Evolutionary conservation across 2,888 invertebrate genomes (phyloP).

Genomic region (Lumbricus terrestris): DNA sequence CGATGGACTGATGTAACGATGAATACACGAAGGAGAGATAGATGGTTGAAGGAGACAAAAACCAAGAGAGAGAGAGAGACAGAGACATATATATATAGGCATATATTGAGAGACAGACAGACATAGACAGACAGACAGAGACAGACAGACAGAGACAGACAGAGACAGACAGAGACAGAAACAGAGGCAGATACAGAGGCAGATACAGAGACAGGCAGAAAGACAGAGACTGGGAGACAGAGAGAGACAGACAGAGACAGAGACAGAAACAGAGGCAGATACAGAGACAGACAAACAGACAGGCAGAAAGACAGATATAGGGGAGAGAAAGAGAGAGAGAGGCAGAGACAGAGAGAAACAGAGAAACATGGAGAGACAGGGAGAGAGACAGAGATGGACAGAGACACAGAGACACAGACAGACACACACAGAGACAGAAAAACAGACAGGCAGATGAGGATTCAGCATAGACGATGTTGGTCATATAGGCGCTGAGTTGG

Average conservation of each 20-base stretch:
- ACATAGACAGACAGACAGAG: not conserved
- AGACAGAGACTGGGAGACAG: no score
- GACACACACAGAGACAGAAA: not conserved
- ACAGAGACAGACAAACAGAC: not conserved
- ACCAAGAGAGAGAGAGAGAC: not conserved
- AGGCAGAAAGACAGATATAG: not conserved
- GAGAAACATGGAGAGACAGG: no score
- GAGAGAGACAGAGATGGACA: not conserved
- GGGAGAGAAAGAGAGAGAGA: no score
- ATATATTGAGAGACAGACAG: conserved; percentile 15
- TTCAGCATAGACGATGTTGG: not conserved
- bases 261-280: conserved; percentile 4
- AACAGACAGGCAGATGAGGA: not conserved
- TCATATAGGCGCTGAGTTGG: not conserved
- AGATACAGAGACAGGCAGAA: no score
- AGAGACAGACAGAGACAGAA: not conserved
- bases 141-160: not conserved
- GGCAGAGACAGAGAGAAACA: no score
- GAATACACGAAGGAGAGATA: no score
- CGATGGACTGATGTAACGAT: no score
- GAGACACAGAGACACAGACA: not conserved
- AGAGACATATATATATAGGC: not conserved
- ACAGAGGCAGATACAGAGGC: no score
- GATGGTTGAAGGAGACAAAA: no score
- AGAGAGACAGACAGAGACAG: not conserved